Percentiles rank a stretch among this genome's conserved stretches.
Evolutionary conservation across 1,140 invertebrate species (phyloP).

Genomic region (Lepeophtheirus salmonis): DNA sequence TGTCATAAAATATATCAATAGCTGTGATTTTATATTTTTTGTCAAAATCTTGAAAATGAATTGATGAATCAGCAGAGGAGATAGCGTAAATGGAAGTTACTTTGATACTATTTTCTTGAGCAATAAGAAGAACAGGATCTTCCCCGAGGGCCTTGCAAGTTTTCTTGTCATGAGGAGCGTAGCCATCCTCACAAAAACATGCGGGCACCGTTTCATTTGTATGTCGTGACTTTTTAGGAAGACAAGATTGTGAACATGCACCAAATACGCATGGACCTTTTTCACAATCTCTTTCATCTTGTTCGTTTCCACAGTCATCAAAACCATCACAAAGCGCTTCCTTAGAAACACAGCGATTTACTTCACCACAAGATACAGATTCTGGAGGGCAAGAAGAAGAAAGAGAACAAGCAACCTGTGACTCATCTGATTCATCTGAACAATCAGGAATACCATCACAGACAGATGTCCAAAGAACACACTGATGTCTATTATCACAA

Average conservation of each 20-base stretch:
- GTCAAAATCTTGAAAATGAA: conserved; percentile 2
- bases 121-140: conserved; percentile 14
- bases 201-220: conserved; percentile 24
- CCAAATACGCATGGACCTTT: conserved; percentile 39
- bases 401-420: conserved; percentile 25
- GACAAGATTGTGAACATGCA: conserved; percentile 51
- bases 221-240: conserved; percentile 39
- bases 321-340: conserved; percentile 28
- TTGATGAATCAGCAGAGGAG: conserved; percentile 1
- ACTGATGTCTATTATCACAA: conserved; percentile 11
- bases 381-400: conserved; percentile 25
- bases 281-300: conserved; percentile 38
- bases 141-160: conserved; percentile 29
- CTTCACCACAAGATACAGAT: conserved; percentile 20
- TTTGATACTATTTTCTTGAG: conserved; percentile 13
- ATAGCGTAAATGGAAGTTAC: neutral
- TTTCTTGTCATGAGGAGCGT: conserved; percentile 26
- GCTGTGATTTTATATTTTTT: conserved; percentile 23
- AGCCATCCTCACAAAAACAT: conserved; percentile 47
- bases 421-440: conserved; percentile 28
- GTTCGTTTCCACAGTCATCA: conserved; percentile 32
- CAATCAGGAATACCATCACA: conserved; percentile 29
- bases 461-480: conserved; percentile 12
- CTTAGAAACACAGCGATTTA: conserved; percentile 22
- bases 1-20: conserved; percentile 24